Evolutionary conservation across 2,888 invertebrate species (phyloP), one percentile per base, ranked within the genome.

Genomic region (Apeira syringaria): DNA sequence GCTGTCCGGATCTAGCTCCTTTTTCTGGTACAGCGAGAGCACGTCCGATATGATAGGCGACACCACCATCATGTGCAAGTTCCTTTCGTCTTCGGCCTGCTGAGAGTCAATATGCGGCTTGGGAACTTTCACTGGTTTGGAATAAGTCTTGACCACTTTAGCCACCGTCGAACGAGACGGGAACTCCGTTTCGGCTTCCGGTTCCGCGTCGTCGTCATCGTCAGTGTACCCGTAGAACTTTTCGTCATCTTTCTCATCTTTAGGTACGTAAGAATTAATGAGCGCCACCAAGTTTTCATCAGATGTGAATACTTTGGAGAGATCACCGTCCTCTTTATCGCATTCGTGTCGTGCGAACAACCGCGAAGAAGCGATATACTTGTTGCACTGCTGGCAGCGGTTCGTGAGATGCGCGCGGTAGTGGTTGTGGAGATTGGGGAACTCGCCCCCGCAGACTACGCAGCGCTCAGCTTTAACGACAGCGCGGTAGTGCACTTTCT

Each of bases 401-500:
- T 93, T 92, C 53, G 87, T 78, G 31, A 92, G 59, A 52, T 92
- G 93, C 30, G 92, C 92, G 10, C 92, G 90, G 49, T 91, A 91
- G 49, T 93, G 91, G 60, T 92, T 92, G 68, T 93, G 92, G 47
- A 92, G 80, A 47, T 92, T 92, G 1, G 92, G 91, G 59, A 93
- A 92, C 0, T 81, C 76, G 17, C 86, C 92, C 7, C 91, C 88
- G 63, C 93, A 93, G 2, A 93, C 85, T 28, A 91, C 91, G 62
- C 93, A 93, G 22, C 84, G 87, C 51, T 92, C 92, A 0, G 92
- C 87, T 56, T 69, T 78, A 13, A 88, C 81, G 1, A 62, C 53
- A 1, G 87, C 77, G 9, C 88, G 64, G 53, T 90, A 88, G 53
- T 89, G 87, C 50, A 89, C 51, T 50, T 86, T 90, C 59, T 83